Percentiles rank a stretch among this genome's conserved stretches.
phyloP scores from a whole-genome alignment of 1,140 invertebrate species.

The Sycophaga agraensis region DNA sequence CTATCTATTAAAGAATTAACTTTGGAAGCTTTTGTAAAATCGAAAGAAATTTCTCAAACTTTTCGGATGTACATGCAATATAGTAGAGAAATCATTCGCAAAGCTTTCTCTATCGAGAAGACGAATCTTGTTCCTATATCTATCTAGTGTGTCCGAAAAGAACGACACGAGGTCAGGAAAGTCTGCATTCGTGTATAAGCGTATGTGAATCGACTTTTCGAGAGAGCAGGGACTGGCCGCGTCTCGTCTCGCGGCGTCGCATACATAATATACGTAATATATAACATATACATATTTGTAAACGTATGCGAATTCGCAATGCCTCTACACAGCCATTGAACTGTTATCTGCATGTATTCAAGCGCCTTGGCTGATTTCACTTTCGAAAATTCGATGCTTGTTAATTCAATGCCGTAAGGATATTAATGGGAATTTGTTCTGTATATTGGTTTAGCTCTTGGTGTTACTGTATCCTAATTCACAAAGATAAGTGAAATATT shows the following conservation, averaged over 20 bases:
- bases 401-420: no score
- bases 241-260: not conserved
- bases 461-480: no score
- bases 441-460: no score
- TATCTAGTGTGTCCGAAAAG: not conserved
- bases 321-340: constrained; percentile 1
- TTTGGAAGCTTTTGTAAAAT: no score
- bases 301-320: constrained; percentile 7
- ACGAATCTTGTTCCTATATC: constrained; percentile 27
- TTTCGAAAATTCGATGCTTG: no score
- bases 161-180: constrained; percentile 1
- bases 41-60: constrained; percentile 5
- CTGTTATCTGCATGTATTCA: constrained; percentile 11
- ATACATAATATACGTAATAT: constrained; percentile 16
- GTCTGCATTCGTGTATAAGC: not conserved
- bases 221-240: not conserved
- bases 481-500: no score
- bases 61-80: not conserved
- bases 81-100: not conserved
- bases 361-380: not conserved
- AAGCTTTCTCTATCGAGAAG: constrained; percentile 12
- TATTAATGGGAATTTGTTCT: no score
- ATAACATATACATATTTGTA: constrained; percentile 3
- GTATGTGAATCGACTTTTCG: not conserved
- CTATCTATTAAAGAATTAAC: no score